A percentile compares a stretch with the other conserved stretches of the same genome.
These are phyloP conservation scores for Echinops telfairi DNA, from an alignment of 2,113 vertebrate species.

Conservation along the genomic window DNA sequence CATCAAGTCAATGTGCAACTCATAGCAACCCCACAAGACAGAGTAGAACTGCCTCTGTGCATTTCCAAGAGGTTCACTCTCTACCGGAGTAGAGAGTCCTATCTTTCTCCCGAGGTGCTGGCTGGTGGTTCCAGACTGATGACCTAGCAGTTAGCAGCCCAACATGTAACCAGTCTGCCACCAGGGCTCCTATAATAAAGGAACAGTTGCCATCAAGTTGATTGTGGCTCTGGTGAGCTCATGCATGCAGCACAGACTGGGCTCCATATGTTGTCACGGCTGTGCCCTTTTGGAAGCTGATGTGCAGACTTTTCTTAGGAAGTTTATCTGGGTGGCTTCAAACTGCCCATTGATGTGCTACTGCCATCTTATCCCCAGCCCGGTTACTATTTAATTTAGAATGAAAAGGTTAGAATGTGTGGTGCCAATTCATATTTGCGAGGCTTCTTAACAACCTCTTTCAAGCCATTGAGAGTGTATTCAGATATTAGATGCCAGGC, in stretches of 20 bases:
- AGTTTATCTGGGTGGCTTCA: no score
- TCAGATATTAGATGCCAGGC: conserved; percentile 13
- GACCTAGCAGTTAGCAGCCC: neutral
- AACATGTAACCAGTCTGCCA: neutral
- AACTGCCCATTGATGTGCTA: neutral
- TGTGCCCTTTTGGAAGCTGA: no score
- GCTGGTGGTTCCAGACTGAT: neutral
- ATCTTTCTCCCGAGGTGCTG: neutral
- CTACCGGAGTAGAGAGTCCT: neutral
- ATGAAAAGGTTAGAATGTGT: neutral
- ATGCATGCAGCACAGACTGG: no score
- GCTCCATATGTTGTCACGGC: no score
- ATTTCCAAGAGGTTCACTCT: neutral
- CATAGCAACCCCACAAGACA: neutral
- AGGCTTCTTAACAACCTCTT: neutral
- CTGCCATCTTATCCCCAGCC: neutral
- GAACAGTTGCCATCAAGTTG: no score
- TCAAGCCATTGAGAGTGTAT: neutral
- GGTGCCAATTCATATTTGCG: neutral
- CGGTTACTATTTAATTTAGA: neutral
- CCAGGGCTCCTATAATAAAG: neutral
- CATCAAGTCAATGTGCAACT: neutral
- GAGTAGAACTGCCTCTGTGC: no score
- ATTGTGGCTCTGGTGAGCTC: no score
- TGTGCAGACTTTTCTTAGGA: no score